Conservation (phyloP, 1,140 invertebrate genomes). For the Hermatobates lingyangjiaoensis region DNA sequence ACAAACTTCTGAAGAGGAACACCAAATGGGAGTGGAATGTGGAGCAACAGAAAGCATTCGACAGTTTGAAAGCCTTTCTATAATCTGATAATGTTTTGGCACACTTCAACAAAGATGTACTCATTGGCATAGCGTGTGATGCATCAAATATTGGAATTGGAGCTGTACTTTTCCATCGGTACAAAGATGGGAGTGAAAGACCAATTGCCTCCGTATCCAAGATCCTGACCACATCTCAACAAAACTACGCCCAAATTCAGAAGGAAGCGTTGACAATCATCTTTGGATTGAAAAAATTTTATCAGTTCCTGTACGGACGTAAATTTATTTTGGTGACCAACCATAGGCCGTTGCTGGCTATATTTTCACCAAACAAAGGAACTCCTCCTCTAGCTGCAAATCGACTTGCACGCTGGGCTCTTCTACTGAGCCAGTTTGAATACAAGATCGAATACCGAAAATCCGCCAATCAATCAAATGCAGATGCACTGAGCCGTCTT, state of each 20-base stretch:
- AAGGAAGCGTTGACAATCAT: conserved; percentile 32
- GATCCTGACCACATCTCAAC: conserved; percentile 24
- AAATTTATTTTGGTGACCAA: conserved; percentile 29
- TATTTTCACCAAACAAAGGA: conserved; percentile 22
- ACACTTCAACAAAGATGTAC: neutral
- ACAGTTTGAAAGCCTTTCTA: neutral
- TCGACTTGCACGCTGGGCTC: neutral
- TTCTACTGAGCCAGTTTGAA: conserved; percentile 21
- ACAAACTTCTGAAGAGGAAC: neutral
- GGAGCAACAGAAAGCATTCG: neutral
- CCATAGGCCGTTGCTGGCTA: conserved; percentile 27
- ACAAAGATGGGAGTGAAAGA: conserved; percentile 18
- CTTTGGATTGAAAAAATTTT: conserved; percentile 31
- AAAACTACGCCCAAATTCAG: conserved; percentile 30
- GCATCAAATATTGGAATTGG: conserved; percentile 6
- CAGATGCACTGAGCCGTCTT: conserved; percentile 20
- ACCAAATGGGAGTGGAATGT: neutral
- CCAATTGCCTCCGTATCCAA: conserved; percentile 27
- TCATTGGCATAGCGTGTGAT: neutral
- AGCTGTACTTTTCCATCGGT: conserved; percentile 8
- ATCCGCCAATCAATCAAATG: conserved; percentile 16
- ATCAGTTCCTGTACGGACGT: conserved; percentile 30
- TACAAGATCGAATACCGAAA: conserved; percentile 22
- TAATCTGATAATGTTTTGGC: neutral
- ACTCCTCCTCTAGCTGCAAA: neutral